phyloP scores from a whole-genome alignment of 2,113 vertebrate species.

The Anarrhichthys ocellatus region DNA sequence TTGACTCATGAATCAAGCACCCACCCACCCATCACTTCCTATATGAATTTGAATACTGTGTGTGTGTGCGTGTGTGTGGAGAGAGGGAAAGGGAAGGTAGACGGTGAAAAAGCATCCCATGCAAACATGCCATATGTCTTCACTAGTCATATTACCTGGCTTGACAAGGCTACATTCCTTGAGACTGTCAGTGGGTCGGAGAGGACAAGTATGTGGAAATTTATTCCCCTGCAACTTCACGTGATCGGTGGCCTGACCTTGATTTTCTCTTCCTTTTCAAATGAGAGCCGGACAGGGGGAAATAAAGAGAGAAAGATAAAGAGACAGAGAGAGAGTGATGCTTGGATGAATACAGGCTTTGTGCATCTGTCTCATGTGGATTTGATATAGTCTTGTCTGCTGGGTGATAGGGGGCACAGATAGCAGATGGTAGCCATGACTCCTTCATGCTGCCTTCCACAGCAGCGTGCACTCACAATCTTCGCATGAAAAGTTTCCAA shows the following conservation, averaged over 20 bases:
- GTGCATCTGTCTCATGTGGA: slow-evolving; percentile 55
- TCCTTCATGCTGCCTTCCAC: slow-evolving; percentile 3
- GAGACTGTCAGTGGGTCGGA: slow-evolving; percentile 66
- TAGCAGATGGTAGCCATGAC: slow-evolving; percentile 45
- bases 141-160: slow-evolving; percentile 60
- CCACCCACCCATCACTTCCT: slow-evolving; percentile 23
- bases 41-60: slow-evolving; percentile 18
- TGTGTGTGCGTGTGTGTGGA: not conserved
- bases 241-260: slow-evolving; percentile 71
- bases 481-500: not conserved
- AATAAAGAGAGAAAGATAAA: slow-evolving; percentile 1
- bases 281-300: slow-evolving; percentile 16
- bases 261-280: slow-evolving; percentile 59
- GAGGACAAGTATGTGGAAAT: slow-evolving; percentile 74
- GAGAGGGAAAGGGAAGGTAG: not conserved
- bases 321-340: slow-evolving; percentile 45
- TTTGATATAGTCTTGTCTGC: slow-evolving; percentile 53
- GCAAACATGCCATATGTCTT: slow-evolving; percentile 61
- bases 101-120: slow-evolving; percentile 14
- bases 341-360: slow-evolving; percentile 57
- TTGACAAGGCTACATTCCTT: slow-evolving; percentile 70
- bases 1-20: slow-evolving; percentile 62
- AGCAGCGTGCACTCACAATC: not conserved
- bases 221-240: slow-evolving; percentile 68
- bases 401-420: slow-evolving; percentile 46